phyloP scores from a whole-genome alignment of 1,140 invertebrate genomes.

The Saccostrea cuccullata region DNA sequence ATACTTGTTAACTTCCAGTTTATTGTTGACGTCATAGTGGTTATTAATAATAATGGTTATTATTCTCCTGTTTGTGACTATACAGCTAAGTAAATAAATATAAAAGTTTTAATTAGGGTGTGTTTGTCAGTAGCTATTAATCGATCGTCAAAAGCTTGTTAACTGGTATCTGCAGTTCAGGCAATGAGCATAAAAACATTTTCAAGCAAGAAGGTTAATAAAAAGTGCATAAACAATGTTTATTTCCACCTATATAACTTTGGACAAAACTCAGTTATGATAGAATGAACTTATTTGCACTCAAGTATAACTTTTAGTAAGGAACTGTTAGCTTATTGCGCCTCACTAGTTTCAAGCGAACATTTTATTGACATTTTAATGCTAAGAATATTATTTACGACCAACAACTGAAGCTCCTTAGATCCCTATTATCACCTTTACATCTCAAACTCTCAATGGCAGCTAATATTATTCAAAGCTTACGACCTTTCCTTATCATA shows the following conservation, averaged over 20 bases:
- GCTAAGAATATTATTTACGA: constrained; percentile 15
- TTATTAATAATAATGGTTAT: not conserved
- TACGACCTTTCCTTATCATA: not conserved
- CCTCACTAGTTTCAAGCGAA: constrained; percentile 27
- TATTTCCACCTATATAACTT: too few species aligned
- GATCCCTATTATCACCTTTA: not conserved
- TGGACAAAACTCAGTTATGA: not conserved
- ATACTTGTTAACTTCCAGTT: not conserved
- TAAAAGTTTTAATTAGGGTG: too few species aligned
- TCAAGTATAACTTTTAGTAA: not conserved
- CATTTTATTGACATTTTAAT: constrained; percentile 35
- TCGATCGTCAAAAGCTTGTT: too few species aligned
- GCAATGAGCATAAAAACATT: too few species aligned
- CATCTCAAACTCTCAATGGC: constrained; percentile 8
- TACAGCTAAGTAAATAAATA: too few species aligned
- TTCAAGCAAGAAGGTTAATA: too few species aligned
- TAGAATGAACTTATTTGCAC: constrained; percentile 12
- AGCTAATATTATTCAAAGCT: constrained; percentile 30
- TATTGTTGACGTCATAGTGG: not conserved
- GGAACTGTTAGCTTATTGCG: not conserved
- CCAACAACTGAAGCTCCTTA: not conserved
- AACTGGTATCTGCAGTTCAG: too few species aligned
- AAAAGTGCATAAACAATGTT: too few species aligned
- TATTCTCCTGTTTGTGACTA: not conserved
- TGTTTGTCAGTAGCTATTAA: too few species aligned